Evolutionary conservation across 2,797 vertebrate genomes (phyloP), one percentile per base, ranked within the genome.

Genomic region (Melanitta fusca): DNA sequence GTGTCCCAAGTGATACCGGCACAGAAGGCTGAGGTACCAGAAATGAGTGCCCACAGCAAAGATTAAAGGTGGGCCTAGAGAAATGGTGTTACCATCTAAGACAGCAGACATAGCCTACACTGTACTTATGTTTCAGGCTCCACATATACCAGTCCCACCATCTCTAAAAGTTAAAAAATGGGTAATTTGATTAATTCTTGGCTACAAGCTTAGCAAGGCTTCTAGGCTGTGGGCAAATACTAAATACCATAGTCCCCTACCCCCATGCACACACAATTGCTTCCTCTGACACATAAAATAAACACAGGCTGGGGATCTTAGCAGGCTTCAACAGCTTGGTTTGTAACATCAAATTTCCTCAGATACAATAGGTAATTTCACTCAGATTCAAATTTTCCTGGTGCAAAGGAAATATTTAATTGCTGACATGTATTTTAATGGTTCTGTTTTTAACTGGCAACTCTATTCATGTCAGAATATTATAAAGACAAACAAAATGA

Each of bases 361-460:
- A 86, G 62, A 79, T 47, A 80, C 69, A 84, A 72, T 56, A 85
- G 85, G 58, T 41, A 85, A 57, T 91, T 93, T 88, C 81, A 47
- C 16, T 71, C 71, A 57, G 60, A 73, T 91, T 85, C 65, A 84
- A 65, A 61, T 36, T 77, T 70, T 65, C 32, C 60, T 69, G 68
- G 74, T 77, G 43, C 62, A 88, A 93, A 82, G 69, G 89, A 92
- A 88, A 80, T 45, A 58, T 87, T 73, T 91, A 96, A 89, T 94
- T 93, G 74, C 41, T 57, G 45, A 39, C 21, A 32, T 41, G n/a
- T 87, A 69, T 88, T 88, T 94, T 89, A 85, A 85, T 72, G 45
- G 57, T 70, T 85, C 28, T 79, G 47, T 13, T 88, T 88, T 84
- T 93, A 82, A 88, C 62, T 82, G 62, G 61, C 58, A 61, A 58